Conservation (phyloP, 2,797 vertebrate species). For the Pipistrellus kuhlii region DNA sequence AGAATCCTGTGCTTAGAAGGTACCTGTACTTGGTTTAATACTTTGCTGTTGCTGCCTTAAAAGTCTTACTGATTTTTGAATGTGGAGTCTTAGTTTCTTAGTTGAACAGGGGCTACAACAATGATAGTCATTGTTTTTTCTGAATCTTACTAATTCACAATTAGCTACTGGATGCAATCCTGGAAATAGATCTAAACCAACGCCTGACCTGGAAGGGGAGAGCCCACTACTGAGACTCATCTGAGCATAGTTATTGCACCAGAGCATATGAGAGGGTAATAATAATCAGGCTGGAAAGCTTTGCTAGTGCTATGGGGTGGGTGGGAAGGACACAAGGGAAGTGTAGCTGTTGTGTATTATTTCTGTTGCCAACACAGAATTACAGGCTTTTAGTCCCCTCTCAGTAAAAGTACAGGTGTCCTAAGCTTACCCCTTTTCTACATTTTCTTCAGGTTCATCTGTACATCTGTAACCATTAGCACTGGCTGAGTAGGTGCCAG, state of each 20-base stretch:
- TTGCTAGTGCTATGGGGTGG: neutral
- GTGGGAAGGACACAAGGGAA: neutral
- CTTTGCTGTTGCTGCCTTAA: conserved; percentile 2
- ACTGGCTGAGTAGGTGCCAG: neutral
- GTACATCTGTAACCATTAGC: neutral
- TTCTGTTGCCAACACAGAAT: neutral
- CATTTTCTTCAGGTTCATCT: neutral
- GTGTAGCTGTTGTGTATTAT: neutral
- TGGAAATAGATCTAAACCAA: conserved; percentile 3
- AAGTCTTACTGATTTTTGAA: conserved; percentile 10
- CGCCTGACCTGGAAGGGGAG: neutral
- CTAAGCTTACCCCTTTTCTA: neutral
- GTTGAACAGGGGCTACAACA: neutral
- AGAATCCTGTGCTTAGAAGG: neutral
- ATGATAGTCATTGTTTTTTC: conserved; percentile 8
- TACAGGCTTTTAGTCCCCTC: neutral
- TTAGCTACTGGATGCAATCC: neutral
- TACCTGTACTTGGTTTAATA: neutral
- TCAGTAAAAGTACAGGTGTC: conserved; percentile 3
- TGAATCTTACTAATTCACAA: conserved; percentile 22
- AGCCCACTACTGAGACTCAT: neutral
- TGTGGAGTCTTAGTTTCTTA: neutral
- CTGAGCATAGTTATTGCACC: neutral
- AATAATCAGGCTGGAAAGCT: neutral
- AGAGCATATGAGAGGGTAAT: neutral